Base-by-base conservation (phyloP, 2,797 vertebrate genomes). In the Sebastes wilsoni region DNA sequence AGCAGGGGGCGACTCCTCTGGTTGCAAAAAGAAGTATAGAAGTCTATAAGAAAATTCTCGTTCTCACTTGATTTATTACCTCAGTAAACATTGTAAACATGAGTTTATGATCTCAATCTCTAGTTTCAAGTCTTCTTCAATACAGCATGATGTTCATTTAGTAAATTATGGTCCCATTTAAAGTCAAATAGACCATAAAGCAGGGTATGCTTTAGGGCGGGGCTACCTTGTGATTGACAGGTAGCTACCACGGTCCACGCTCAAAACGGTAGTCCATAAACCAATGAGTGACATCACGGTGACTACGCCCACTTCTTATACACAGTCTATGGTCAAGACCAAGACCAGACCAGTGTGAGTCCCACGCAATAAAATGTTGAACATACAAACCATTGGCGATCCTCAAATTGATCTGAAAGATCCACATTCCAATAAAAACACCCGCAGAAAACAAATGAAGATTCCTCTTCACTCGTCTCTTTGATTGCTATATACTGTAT, bases 351-450 rank as follows among this genome's bases (percentile, higher is more conserved):
- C n/a, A 54, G 52, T 54, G 20, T 0, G 18, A 52, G 46, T 52
- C 46, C 46, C 8, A 52, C 8, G 8, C 46, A 52, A 52, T n/a
- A 52, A 52, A 4, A 52, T 52, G 46, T n/a, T 0, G 18, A 52
- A 52, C 18, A 52, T 54, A 11, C 0, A 54, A 54, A 54, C n/a
- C 10, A 54, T 10, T 11, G 1, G n/a, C 52, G 0, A 0, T 54
- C 52, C 52, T 54, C n/a, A 54, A n/a, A 54, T 10, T 54, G 20
- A 54, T 22, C n/a, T 54, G n/a, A 0, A 54, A 54, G 52, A 22
- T 22, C 0, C 20, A 22, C 9, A 22, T 54, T 54, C 52, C 20
- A 0, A 54, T 54, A 54, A 54, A 54, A 54, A 54, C n/a, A 54
- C 10, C 52, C 0, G 8, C 46, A n/a, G 18, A 52, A 54, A 54